A percentile compares a stretch with the other conserved stretches of the same genome.
These are phyloP conservation scores for Enteromius argenteus DNA, from an alignment of 2,797 vertebrate species.

Conservation along the genomic window DNA sequence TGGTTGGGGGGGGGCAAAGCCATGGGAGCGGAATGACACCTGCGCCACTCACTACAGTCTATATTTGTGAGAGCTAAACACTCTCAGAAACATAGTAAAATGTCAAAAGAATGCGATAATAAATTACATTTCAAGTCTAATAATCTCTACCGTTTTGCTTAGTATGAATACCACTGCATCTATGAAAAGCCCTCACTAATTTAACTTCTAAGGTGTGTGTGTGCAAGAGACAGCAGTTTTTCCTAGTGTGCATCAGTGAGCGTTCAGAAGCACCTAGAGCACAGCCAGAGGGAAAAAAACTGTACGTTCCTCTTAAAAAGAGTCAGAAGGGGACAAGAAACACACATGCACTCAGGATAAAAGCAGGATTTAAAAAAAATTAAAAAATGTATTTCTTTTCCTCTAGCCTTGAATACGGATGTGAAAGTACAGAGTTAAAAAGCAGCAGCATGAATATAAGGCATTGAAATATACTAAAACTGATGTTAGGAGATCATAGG, in stretches of 20 bases:
- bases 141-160: neutral
- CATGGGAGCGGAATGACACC: too few relatives aligned
- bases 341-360: neutral
- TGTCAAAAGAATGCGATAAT: neutral
- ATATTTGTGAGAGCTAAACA: neutral
- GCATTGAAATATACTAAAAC: neutral
- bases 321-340: slow-evolving; percentile 1
- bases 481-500: neutral
- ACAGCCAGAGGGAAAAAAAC: slow-evolving; percentile 15
- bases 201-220: neutral
- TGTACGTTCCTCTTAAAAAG: neutral
- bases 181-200: neutral
- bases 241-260: slow-evolving; percentile 3
- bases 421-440: neutral
- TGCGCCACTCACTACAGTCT: neutral
- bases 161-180: neutral
- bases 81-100: neutral
- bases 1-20: too few relatives aligned
- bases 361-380: neutral
- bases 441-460: neutral
- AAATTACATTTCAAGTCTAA: neutral
- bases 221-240: neutral
- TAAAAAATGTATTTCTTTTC: neutral
- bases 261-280: slow-evolving; percentile 8
- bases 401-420: neutral